Evolutionary conservation across 2,113 vertebrate genomes (phyloP).

Genomic region (Emydura subglobosa): DNA sequence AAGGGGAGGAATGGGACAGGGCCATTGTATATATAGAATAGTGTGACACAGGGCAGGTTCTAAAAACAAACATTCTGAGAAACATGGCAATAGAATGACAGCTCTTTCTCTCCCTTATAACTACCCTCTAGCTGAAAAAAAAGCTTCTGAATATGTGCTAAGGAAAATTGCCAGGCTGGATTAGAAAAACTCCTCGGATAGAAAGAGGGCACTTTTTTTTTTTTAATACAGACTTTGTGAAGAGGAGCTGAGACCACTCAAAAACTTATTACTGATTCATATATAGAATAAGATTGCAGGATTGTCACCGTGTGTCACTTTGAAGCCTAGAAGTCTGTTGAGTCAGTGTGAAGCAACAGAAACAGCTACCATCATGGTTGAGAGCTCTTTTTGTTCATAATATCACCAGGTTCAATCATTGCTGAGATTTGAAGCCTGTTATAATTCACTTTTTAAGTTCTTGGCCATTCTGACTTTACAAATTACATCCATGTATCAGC

Average conservation of each 20-base stretch:
- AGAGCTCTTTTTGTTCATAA: not conserved
- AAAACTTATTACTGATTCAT: not conserved
- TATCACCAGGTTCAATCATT: not conserved
- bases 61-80: fast-evolving
- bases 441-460: not conserved
- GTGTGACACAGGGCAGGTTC: fast-evolving
- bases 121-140: fast-evolving
- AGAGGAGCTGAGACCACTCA: not conserved
- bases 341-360: not conserved
- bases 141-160: fast-evolving
- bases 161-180: not conserved
- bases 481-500: not conserved
- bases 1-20: not conserved
- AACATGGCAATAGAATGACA: fast-evolving
- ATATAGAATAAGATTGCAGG: not conserved
- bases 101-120: not conserved
- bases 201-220: fast-evolving
- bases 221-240: fast-evolving
- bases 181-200: not conserved
- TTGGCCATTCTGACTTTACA: not conserved
- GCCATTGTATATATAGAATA: fast-evolving
- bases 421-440: not conserved
- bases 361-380: not conserved
- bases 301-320: not conserved
- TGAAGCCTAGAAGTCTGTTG: not conserved